Conservation (phyloP, 2,888 invertebrate genomes). For the Acheta domesticus region DNA sequence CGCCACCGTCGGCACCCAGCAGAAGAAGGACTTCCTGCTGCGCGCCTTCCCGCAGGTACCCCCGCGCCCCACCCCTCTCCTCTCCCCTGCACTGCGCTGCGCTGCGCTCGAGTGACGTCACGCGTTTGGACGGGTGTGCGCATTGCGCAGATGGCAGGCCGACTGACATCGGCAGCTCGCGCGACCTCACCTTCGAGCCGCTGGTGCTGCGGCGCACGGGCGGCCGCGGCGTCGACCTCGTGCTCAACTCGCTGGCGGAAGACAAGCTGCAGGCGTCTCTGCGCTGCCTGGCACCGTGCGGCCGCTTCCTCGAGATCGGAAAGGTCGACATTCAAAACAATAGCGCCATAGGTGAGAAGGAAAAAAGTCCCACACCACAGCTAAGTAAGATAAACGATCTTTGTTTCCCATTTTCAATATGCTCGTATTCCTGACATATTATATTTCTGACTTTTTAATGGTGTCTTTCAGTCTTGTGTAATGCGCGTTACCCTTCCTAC, state of each 20-base stretch:
- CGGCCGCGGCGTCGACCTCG: conserved; percentile 85
- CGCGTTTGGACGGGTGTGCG: no score
- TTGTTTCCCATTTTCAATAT: background rate
- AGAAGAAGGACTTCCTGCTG: conserved; percentile 61
- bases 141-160: background rate
- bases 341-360: conserved; percentile 56
- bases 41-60: background rate
- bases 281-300: conserved; percentile 57
- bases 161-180: conserved; percentile 47
- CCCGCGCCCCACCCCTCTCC: no score
- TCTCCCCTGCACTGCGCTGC: no score
- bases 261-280: conserved; percentile 77
- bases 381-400: no score
- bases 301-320: conserved; percentile 80
- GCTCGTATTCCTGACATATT: background rate
- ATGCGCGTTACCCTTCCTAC: no score
- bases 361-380: no score
- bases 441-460: no score
- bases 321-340: conserved; percentile 48
- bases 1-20: conserved; percentile 66
- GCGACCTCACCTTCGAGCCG: conserved; percentile 63
- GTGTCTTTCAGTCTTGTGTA: no score
- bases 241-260: conserved; percentile 86
- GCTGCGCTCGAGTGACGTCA: no score
- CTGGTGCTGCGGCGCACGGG: conserved; percentile 75